Evolutionary conservation across 92 coral and sea anemone species (phyloP), one percentile per base, ranked within the genome.

Genomic region (Blastomussa wellsi): DNA sequence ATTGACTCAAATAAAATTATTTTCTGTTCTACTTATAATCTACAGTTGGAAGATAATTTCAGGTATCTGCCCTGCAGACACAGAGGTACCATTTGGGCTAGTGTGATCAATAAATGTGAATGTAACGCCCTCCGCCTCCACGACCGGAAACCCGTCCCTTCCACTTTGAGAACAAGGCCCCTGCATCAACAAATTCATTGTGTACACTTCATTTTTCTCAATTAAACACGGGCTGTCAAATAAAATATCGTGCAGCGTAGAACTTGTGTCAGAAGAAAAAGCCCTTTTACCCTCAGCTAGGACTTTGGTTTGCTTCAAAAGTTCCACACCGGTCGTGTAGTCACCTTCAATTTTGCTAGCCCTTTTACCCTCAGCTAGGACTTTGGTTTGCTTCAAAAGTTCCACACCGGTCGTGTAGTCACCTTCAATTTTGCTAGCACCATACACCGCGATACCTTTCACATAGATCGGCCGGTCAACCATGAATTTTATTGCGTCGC

Each of bases 131-230:
- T 93, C 97, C 19, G 79, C 48, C 0, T 79, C 84, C 6, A 93
- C 90, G 26, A 51, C 82, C 29, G 91, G 62, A 79, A 86, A 91
- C 12, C 97, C 97, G 42, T 92, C 94, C 20, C 93, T 93, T 51
- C 97, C 97, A 87, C 97, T 93, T 35, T 86, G 88, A 2, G 97
- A 93, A 57, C 93, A 87, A 1, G 97, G 97, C 5, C 97, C 97
- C 51, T 93, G 81, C 36, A 93, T 64, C 51, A 84, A 79, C 11
- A 93, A 86, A 42, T 87, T 92, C 13, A 93, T 80, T 67, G 90
- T 92, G 70, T 93, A 93, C 64, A 93, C 88, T 10, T 72, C 89
- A 80, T 87, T 90, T 76, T 92, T 93, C 72, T 89, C 90, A 31
- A 93, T 44, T 20, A 87, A 80, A 62, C 89, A 73, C 47, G 95